A percentile compares a stretch with the other conserved stretches of the same genome.
These are phyloP conservation scores for Nyctereutes procyonoides DNA, from an alignment of 2,113 vertebrate species.

Conservation along the genomic window DNA sequence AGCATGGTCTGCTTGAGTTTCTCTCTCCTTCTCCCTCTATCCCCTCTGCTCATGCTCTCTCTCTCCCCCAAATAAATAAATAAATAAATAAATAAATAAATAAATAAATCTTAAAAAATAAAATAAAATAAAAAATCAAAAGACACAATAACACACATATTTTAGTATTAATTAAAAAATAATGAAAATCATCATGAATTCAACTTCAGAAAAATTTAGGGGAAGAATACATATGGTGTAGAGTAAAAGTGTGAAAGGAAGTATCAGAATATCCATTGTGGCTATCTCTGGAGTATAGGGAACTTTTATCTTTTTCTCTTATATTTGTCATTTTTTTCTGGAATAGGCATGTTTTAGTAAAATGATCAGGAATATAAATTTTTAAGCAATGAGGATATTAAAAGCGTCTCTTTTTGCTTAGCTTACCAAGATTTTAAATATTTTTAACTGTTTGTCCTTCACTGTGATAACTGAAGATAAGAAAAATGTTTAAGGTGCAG, in stretches of 20 bases:
- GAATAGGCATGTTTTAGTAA: neutral
- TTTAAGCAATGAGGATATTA: neutral
- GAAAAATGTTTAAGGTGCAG: neutral
- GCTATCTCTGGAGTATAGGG: neutral
- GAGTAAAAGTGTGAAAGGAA: neutral
- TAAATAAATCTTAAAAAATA: neutral
- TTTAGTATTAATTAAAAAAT: neutral
- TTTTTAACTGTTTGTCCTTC: neutral
- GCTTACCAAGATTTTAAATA: neutral
- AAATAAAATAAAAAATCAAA: neutral
- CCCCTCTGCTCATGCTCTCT: neutral
- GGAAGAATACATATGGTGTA: neutral
- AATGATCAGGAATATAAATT: constrained; percentile 4
- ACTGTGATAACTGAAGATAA: neutral
- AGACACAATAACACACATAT: neutral
- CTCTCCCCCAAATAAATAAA: neutral
- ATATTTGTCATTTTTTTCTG: neutral
- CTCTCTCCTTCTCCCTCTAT: neutral
- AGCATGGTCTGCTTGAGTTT: neutral
- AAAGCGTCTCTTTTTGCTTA: neutral
- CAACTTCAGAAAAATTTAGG: neutral
- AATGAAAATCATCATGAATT: neutral
- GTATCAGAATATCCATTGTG: neutral
- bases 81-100: neutral
- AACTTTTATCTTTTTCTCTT: neutral